phyloP scores from a whole-genome alignment of 37 sponge, comb jelly and placozoan species.

The Axinella damicornis region DNA sequence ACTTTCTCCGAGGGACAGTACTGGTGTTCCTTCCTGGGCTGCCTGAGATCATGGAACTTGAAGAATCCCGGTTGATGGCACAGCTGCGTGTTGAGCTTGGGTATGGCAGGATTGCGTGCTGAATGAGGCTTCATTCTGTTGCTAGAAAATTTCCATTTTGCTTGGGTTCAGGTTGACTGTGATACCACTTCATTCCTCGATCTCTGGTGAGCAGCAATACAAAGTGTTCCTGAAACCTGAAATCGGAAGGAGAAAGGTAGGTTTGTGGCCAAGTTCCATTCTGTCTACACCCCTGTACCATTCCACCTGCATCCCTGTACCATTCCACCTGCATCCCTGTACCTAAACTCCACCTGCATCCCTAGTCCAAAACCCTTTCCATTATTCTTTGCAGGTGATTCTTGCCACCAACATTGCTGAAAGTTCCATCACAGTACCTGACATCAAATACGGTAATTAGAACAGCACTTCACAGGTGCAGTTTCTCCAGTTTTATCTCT shows the following conservation, averaged over 20 bases:
- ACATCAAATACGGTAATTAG: constrained; percentile 93
- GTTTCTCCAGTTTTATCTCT: neutral
- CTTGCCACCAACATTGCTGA: constrained; percentile 99
- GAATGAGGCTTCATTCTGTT: too few species aligned
- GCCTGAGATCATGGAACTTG: constrained; percentile 81
- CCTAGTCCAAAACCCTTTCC: too few species aligned
- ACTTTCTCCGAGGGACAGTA: constrained; percentile 82
- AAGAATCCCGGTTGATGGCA: neutral
- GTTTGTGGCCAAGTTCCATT: neutral
- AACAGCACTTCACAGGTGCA: too few species aligned
- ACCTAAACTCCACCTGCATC: neutral
- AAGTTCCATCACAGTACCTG: constrained; percentile 96
- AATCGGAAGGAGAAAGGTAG: constrained; percentile 77
- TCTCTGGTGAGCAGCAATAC: constrained; percentile 78
- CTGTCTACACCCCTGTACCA: neutral
- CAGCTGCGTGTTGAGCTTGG: too few species aligned
- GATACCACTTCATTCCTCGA: constrained; percentile 85
- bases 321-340: neutral
- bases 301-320: neutral
- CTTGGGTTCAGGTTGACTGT: constrained; percentile 42
- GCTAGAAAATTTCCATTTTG: too few species aligned
- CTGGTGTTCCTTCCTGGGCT: constrained; percentile 95
- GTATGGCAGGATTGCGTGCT: too few species aligned
- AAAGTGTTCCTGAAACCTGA: constrained; percentile 78
- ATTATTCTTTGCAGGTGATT: constrained; percentile 84